phyloP scores from a whole-genome alignment of 2,113 vertebrate species.

The Chroicocephalus ridibundus region DNA sequence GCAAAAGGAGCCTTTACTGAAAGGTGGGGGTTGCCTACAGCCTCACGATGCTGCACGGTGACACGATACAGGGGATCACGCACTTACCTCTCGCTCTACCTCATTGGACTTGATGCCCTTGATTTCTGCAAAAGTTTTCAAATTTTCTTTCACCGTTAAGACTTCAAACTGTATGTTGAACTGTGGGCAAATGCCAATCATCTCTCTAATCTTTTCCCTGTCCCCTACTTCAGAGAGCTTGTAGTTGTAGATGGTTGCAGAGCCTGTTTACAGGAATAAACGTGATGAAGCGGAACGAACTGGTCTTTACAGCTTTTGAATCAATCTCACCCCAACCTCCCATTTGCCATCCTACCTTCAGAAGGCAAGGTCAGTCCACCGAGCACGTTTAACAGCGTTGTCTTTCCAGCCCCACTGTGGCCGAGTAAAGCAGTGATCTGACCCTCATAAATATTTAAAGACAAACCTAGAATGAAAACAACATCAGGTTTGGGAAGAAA shows the following conservation, averaged over 20 bases:
- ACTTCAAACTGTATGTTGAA: constrained; percentile 88
- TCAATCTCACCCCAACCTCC: not conserved
- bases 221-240: constrained; percentile 76
- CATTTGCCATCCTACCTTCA: constrained; percentile 60
- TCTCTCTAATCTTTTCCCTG: constrained; percentile 73
- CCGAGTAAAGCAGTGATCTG: constrained; percentile 94
- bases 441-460: constrained; percentile 87
- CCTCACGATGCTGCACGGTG: not conserved
- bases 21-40: not conserved
- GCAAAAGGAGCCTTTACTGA: not conserved
- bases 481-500: not conserved
- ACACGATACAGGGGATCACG: not conserved
- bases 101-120: constrained; percentile 84
- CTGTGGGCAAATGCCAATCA: constrained; percentile 89
- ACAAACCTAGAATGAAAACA: constrained; percentile 75
- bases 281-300: accelerated
- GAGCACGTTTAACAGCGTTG: constrained; percentile 85
- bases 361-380: constrained; percentile 83
- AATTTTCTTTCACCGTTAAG: constrained; percentile 90
- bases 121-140: constrained; percentile 86
- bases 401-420: constrained; percentile 93
- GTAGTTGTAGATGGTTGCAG: constrained; percentile 80
- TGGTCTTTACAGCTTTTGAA: not conserved
- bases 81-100: constrained; percentile 63
- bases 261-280: constrained; percentile 64